These are phyloP conservation scores for Lochmaea capreae DNA, from an alignment of 2,888 invertebrate genomes.

Conservation along the genomic window DNA sequence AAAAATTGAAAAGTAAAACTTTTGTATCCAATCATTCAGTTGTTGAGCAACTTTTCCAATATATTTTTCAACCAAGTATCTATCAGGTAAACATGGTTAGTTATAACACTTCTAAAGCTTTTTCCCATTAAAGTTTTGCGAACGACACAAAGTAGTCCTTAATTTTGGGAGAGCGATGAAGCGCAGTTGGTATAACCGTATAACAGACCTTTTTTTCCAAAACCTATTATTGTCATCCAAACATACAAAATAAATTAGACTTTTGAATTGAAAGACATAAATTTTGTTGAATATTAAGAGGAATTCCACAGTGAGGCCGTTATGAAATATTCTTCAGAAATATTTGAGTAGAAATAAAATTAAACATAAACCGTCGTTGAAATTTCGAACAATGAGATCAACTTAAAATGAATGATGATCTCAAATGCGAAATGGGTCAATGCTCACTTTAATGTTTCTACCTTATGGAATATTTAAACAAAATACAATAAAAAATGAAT, in stretches of 20 bases:
- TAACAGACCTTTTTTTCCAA: slow-evolving; percentile 25
- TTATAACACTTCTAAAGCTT: slow-evolving; percentile 33
- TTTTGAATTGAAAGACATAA: slow-evolving; percentile 5
- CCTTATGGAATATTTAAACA: neutral
- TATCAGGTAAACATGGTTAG: slow-evolving; percentile 20
- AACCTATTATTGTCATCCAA: slow-evolving; percentile 31
- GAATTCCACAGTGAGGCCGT: neutral
- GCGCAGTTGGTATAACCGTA: slow-evolving; percentile 24
- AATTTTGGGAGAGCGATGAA: slow-evolving; percentile 16
- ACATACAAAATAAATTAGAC: slow-evolving; percentile 17
- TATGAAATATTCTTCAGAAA: neutral
- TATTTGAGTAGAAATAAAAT: neutral
- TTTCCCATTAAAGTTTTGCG: slow-evolving; percentile 25
- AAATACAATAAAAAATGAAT: neutral
- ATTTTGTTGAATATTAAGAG: slow-evolving; percentile 13
- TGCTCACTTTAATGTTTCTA: neutral
- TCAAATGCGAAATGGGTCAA: neutral
- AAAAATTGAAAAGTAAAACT: neutral
- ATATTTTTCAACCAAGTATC: slow-evolving; percentile 1
- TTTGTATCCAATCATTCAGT: neutral
- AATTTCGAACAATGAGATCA: neutral
- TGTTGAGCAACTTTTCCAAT: neutral
- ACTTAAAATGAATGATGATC: neutral
- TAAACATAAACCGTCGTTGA: neutral
- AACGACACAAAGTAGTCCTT: slow-evolving; percentile 25